These are phyloP conservation scores for Apantesis nais DNA, from an alignment of 2,888 invertebrate genomes.

Conservation along the genomic window DNA sequence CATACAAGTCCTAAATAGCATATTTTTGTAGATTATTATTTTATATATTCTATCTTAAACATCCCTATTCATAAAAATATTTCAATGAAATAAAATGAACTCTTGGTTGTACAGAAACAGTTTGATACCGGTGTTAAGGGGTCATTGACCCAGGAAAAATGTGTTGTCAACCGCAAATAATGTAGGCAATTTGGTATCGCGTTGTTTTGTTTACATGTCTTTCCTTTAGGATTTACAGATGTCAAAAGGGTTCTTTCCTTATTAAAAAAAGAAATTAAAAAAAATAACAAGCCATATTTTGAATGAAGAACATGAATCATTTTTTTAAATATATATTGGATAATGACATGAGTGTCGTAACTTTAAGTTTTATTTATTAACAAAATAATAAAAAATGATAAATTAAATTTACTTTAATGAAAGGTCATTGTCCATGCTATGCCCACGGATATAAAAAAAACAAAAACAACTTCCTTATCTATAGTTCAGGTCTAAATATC, in stretches of 20 bases:
- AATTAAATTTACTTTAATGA: neutral
- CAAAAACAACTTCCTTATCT: conserved; percentile 11
- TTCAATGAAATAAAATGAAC: conserved; percentile 20
- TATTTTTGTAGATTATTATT: neutral
- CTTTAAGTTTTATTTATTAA: neutral
- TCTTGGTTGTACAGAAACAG: conserved; percentile 36
- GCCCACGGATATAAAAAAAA: conserved; percentile 8
- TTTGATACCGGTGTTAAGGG: conserved; percentile 58
- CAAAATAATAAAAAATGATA: neutral
- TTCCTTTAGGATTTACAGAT: conserved; percentile 19
- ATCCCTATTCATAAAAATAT: conserved; percentile 15
- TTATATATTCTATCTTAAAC: neutral
- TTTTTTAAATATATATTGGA: too few relatives aligned
- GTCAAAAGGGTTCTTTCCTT: conserved; percentile 1
- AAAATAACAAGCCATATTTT: neutral
- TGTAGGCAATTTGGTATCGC: conserved; percentile 47
- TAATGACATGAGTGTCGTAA: neutral
- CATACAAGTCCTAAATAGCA: neutral
- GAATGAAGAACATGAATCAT: neutral
- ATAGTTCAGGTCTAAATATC: conserved; percentile 10
- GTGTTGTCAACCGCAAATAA: conserved; percentile 64
- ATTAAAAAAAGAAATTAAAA: conserved; percentile 6
- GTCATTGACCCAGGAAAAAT: conserved; percentile 77
- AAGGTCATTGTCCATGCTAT: conserved; percentile 13
- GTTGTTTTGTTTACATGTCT: conserved; percentile 36